Base-by-base conservation (phyloP, 2,797 vertebrate genomes). In the Heliangelus exortis region DNA sequence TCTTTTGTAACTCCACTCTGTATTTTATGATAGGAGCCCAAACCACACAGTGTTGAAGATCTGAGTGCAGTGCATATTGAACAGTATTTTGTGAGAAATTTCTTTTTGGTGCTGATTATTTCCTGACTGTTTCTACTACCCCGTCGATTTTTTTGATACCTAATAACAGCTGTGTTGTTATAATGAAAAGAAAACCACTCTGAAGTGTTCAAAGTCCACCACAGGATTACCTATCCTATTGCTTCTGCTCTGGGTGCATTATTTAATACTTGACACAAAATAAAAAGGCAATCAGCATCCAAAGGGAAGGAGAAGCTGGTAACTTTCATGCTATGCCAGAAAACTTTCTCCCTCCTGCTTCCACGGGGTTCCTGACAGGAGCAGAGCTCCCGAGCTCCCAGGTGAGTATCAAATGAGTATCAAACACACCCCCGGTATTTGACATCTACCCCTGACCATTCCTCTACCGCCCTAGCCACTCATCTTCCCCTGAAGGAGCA, bases 291-390 rank as follows among this genome's bases (percentile, higher is more conserved):
- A 10, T 20, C 2, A 7, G 39, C 69, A 29, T 28, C 41, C 36
- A 72, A 81, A 48, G 18, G 10, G 0, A 3, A 45, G 28, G 6
- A 31, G 21, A 14, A n/a, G 47, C 2, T 2, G 1, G 13, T 8
- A 28, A 18, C 17, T 33, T 53, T 39, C 67, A 57, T 41, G 7
- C 12, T 7, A 5, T 1, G 47, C 47, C 45, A 47, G 45, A 20
- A 20, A 47, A 20, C 9, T 48, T 22, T 12, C 47, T 48, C 47
- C 47, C 19, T 20, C 45, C 17, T 47, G 45, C 45, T 47, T 10
- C 45, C 45, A 47, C 8, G 45, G 45, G 20, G 47, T 45, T 7
- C 16, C 43, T 45, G 43, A 17, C 7, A 45, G 43, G 16, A 19
- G 43, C 43, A 45, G 39, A 41, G 39, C 39, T 41, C 45, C 45